Percentiles rank a stretch among this genome's conserved stretches.
Evolutionary conservation across 2,113 vertebrate species (phyloP).

Genomic region (Platysternon megacephalum): DNA sequence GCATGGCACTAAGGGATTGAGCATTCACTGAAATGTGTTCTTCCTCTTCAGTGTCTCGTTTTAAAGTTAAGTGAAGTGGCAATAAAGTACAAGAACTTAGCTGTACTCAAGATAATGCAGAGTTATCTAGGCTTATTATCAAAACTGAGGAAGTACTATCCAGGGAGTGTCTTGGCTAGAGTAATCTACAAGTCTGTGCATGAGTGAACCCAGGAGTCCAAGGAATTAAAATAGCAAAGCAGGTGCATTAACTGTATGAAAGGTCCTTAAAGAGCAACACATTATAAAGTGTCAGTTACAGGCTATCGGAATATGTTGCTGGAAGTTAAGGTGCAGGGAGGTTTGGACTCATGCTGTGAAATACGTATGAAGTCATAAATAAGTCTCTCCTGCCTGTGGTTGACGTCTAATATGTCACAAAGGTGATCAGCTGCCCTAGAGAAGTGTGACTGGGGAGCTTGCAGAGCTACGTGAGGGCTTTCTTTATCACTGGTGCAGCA

Average conservation of each 20-base stretch:
- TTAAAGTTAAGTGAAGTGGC: background rate
- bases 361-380: background rate
- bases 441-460: background rate
- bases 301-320: background rate
- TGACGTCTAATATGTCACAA: background rate
- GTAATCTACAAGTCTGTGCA: background rate
- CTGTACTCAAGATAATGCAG: background rate
- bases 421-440: background rate
- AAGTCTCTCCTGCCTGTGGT: background rate
- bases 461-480: background rate
- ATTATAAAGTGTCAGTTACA: background rate
- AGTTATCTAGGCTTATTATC: background rate
- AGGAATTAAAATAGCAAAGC: background rate
- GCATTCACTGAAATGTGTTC: background rate
- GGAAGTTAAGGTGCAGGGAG: background rate
- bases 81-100: background rate
- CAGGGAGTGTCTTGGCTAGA: background rate
- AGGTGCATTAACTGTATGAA: background rate
- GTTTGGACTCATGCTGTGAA: slow-evolving; percentile 5
- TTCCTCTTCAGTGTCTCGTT: background rate
- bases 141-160: background rate
- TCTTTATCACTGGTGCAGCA: background rate
- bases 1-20: background rate
- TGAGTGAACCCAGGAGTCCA: background rate
- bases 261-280: background rate